Conservation (phyloP, 2,113 vertebrate genomes). For the Microcebus lehilahytsara region DNA sequence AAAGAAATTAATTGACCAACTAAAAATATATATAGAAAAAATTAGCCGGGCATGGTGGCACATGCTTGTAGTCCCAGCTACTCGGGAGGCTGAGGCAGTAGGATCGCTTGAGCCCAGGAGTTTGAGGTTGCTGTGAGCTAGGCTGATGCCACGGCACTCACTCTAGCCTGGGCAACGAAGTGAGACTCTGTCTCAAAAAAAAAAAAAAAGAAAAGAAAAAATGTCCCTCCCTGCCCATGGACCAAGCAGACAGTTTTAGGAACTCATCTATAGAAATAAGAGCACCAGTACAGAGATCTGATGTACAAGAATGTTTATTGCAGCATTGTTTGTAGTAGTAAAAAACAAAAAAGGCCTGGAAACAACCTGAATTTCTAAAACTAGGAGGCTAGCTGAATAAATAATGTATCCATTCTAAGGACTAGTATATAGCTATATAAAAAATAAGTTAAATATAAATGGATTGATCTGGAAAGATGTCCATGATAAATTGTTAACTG, state of each 20-base stretch:
- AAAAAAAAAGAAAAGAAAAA: too few relatives aligned
- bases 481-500: not conserved
- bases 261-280: not conserved
- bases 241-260: not conserved
- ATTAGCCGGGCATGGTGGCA: too few relatives aligned
- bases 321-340: conserved; percentile 41
- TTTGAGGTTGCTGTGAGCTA: too few relatives aligned
- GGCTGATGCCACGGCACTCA: too few relatives aligned
- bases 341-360: not conserved
- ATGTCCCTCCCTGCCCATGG: not conserved
- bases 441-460: conserved; percentile 64
- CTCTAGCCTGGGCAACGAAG: too few relatives aligned
- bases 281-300: not conserved
- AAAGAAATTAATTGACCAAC: too few relatives aligned
- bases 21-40: too few relatives aligned
- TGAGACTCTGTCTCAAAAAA: too few relatives aligned
- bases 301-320: conserved; percentile 52
- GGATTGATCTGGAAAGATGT: not conserved
- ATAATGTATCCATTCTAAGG: conserved; percentile 26
- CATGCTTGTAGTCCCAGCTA: too few relatives aligned
- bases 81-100: too few relatives aligned
- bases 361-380: conserved; percentile 1
- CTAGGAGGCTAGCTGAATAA: conserved; percentile 36
- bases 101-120: too few relatives aligned
- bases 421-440: conserved; percentile 37